Conservation (phyloP, 2,888 invertebrate genomes). For the Pantelozetes paolii region DNA sequence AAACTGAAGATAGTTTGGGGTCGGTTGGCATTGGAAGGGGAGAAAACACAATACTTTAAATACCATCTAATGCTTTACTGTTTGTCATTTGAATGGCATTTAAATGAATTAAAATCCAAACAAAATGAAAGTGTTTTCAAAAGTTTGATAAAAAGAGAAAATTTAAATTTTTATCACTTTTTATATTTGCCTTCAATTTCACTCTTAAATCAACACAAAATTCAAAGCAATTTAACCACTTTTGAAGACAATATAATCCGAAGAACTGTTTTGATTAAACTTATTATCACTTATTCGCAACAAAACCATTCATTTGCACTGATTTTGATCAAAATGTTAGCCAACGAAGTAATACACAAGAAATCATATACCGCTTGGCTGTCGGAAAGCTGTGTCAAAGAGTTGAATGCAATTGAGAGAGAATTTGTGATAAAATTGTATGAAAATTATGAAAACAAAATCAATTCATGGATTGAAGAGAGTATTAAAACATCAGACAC, state of each 20-base stretch:
- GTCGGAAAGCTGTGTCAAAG: not conserved
- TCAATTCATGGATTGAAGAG: not conserved
- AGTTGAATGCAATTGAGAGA: not conserved
- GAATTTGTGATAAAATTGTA: not conserved
- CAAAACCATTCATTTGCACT: not conserved
- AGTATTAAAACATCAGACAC: too few species aligned
- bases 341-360: not conserved
- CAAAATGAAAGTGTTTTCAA: not conserved
- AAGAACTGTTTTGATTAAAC: not conserved
- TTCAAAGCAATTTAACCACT: not conserved
- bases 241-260: not conserved
- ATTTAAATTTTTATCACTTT: not conserved
- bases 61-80: constrained; percentile 1
- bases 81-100: not conserved
- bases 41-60: not conserved
- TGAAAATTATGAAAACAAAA: not conserved
- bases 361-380: not conserved
- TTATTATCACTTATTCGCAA: not conserved
- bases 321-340: not conserved
- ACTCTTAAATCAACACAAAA: not conserved
- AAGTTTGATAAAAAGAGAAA: not conserved
- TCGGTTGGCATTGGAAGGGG: not conserved
- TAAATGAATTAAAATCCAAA: not conserved
- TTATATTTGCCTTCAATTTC: not conserved
- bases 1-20: not conserved